Percentiles rank a stretch among this genome's conserved stretches.
Evolutionary conservation across 2,888 invertebrate species (phyloP).

Genomic region (Polyommatus iphigenia): DNA sequence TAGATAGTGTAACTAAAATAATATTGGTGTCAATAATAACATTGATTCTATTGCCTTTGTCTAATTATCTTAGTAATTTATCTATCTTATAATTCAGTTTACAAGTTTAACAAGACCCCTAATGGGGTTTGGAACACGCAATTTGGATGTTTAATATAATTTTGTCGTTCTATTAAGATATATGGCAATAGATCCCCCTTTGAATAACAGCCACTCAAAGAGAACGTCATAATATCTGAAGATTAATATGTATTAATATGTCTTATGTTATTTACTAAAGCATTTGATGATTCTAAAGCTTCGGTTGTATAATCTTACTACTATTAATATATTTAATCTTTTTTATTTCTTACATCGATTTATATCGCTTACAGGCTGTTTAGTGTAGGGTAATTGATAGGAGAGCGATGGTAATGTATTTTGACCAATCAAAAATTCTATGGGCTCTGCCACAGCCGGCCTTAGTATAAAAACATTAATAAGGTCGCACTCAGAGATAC

Average conservation of each 20-base stretch:
- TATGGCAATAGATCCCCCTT: conserved; percentile 16
- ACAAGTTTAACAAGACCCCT: conserved; percentile 31
- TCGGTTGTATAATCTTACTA: not conserved
- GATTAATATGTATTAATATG: conserved; percentile 13
- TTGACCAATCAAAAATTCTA: too few species aligned
- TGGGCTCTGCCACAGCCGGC: too few species aligned
- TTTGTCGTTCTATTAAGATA: conserved; percentile 24
- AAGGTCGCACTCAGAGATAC: too few species aligned
- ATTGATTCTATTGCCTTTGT: not conserved
- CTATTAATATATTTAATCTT: too few species aligned
- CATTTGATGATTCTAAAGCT: not conserved
- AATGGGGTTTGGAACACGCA: conserved; percentile 35
- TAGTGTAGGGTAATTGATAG: too few species aligned
- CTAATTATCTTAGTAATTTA: conserved; percentile 25
- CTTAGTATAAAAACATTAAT: too few species aligned
- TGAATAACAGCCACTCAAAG: conserved; percentile 8
- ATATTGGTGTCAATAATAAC: not conserved
- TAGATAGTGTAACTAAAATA: not conserved
- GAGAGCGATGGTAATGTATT: too few species aligned
- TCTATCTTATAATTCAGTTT: conserved; percentile 32
- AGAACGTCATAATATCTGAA: not conserved
- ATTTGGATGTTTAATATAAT: conserved; percentile 33
- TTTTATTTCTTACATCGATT: too few species aligned
- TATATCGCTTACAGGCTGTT: too few species aligned
- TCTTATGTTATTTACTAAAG: conserved; percentile 7